Percentiles rank a stretch among this genome's conserved stretches.
Conservation (phyloP, 1,140 invertebrate species). For the Stegodyphus mimosarum region DNA sequence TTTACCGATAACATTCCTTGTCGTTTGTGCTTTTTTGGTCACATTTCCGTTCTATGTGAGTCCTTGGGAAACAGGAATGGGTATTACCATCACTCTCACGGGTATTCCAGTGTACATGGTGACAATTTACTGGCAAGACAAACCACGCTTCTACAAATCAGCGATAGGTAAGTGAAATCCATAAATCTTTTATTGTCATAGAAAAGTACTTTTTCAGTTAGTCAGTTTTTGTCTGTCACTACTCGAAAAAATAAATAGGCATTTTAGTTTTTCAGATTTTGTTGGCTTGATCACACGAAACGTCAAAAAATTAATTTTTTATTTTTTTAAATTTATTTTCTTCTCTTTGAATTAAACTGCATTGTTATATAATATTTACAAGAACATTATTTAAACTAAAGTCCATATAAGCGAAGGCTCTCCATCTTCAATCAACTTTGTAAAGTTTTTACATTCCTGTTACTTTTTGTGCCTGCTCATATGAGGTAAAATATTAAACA, state of each 20-base stretch:
- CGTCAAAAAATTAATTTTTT: not conserved
- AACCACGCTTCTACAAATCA: constrained; percentile 75
- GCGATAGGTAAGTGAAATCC: not conserved
- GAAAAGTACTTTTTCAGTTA: not conserved
- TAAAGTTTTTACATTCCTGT: no score
- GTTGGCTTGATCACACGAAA: not conserved
- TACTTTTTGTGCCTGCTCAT: no score
- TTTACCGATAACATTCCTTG: constrained; percentile 84
- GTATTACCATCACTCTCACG: constrained; percentile 80
- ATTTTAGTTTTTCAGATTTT: not conserved
- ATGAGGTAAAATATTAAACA: no score
- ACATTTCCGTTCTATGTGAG: constrained; percentile 78
- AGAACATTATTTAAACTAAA: no score
- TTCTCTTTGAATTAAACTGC: not conserved
- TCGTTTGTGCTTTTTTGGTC: constrained; percentile 83
- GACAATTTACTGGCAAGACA: constrained; percentile 80
- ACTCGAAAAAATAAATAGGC: not conserved
- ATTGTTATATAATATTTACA: not conserved
- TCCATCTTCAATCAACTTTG: no score
- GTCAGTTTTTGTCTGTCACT: not conserved
- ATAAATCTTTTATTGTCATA: not conserved
- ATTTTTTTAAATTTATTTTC: not conserved
- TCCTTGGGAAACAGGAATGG: constrained; percentile 76
- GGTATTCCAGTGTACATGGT: constrained; percentile 89
- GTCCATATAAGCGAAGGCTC: no score